phyloP scores from a whole-genome alignment of 1,140 invertebrate genomes.

The Rhizoglyphus robini region DNA sequence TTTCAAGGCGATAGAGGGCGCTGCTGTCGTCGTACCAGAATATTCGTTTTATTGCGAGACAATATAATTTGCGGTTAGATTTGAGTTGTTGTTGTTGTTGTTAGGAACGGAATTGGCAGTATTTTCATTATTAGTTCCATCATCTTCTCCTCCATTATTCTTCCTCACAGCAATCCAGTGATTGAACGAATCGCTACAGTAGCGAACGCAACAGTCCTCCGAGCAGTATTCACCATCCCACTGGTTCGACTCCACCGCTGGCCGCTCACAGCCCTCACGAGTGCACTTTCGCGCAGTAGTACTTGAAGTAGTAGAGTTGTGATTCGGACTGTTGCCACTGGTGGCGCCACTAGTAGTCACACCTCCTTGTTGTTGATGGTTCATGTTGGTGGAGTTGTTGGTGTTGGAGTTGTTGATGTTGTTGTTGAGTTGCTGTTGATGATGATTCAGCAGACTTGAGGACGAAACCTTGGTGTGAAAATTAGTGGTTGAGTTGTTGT shows the following conservation, averaged over 20 bases:
- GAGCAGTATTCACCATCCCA: conserved; percentile 97
- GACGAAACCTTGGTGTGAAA: not conserved
- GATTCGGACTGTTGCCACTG: not conserved
- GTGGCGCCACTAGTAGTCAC: not conserved
- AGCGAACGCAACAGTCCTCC: conserved; percentile 89
- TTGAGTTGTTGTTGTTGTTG: no score
- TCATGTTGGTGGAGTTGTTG: not conserved
- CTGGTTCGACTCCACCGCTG: conserved; percentile 73
- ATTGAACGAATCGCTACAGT: conserved; percentile 47
- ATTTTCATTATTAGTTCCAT: no score
- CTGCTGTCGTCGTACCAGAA: no score
- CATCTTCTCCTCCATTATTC: no score
- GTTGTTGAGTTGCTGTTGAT: not conserved
- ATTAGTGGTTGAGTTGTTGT: not conserved
- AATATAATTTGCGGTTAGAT: no score
- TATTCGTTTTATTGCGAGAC: no score
- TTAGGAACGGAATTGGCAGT: no score
- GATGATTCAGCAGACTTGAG: not conserved
- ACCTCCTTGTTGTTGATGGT: not conserved
- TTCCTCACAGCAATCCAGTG: conserved; percentile 19
- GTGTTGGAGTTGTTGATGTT: not conserved
- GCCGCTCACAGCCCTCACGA: conserved; percentile 75
- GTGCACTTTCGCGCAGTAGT: conserved; percentile 44
- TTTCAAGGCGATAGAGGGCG: no score
- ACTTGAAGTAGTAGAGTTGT: not conserved